Evolutionary conservation across 2,797 vertebrate genomes (phyloP), one percentile per base, ranked within the genome.

Genomic region (Diglossa cyanea): DNA sequence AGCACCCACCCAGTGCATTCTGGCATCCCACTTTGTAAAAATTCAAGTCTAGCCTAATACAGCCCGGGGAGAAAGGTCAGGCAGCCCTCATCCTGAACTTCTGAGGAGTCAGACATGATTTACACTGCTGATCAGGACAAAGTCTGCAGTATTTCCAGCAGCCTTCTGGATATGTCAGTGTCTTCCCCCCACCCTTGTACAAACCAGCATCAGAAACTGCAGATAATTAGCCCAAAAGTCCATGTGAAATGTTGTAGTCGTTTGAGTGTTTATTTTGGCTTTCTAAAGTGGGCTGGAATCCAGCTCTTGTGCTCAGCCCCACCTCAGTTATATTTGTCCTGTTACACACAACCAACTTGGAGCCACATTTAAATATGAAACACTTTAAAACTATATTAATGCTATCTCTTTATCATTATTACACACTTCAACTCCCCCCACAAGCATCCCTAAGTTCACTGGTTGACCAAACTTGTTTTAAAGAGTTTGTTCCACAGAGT

Each of bases 241-340:
- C 90, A 51, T 80, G 67, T 45, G 57, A 97, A 97, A 83, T 13
- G 35, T 40, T 65, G 78, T 70, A n/a, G 95, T 97, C 87, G 85
- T 70, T 81, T 45, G 72, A 95, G 84, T 97, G 95, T 98, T 98
- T 98, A 83, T 96, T 97, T 97, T 98, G 97, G 97, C 97, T 95
- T 92, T 81, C 88, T 94, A 37, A 83, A 94, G 67, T 31, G 10
- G 95, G 95, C 96, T 95, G 92, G 93, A 94, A 94, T 96, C 97
- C 97, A 97, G 91, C 81, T 97, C 93, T 91, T 95, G 51, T 70
- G 94, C 94, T 95, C 88, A 93, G 94, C 97, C 88, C 96, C 94
- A 97, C 97, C 97, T 98, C 97, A 89, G 89, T 91, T 97, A 96
- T 97, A 97, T 96, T 98, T 97, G 94, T 96, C 95, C 92, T 94